Evolutionary conservation across 2,888 invertebrate genomes (phyloP).

Genomic region (Salpingus planirostris): DNA sequence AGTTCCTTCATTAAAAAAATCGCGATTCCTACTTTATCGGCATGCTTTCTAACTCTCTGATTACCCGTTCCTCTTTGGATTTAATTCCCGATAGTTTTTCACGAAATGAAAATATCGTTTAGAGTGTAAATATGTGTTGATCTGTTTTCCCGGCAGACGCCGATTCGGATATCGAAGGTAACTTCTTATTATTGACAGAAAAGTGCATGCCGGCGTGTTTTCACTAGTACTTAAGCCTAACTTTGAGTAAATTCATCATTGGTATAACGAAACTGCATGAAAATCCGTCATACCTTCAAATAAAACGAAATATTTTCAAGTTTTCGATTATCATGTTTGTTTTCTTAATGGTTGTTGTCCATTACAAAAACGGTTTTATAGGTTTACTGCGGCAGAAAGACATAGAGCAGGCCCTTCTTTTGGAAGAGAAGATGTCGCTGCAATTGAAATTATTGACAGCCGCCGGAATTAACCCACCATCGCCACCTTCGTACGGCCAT

Average conservation of each 20-base stretch:
- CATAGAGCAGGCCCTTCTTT: conserved; percentile 70
- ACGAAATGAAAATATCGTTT: too few relatives aligned
- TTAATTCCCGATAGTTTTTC: too few relatives aligned
- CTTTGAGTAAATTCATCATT: too few relatives aligned
- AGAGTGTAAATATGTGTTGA: conserved; percentile 31
- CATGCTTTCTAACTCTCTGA: too few relatives aligned
- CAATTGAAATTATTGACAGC: conserved; percentile 69
- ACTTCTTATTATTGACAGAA: conserved; percentile 19
- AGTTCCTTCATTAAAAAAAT: too few relatives aligned
- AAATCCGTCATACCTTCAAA: too few relatives aligned
- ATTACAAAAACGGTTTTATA: conserved; percentile 34
- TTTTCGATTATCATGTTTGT: too few relatives aligned
- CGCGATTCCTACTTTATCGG: neutral
- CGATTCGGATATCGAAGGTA: conserved; percentile 44
- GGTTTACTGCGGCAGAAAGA: conserved; percentile 82
- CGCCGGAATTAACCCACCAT: conserved; percentile 53
- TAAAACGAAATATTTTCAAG: too few relatives aligned
- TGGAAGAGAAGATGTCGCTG: conserved; percentile 83
- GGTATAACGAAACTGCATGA: too few relatives aligned
- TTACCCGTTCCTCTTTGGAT: too few relatives aligned
- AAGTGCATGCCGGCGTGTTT: conserved; percentile 1
- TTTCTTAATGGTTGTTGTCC: too few relatives aligned
- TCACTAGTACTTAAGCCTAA: too few relatives aligned
- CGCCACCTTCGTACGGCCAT: conserved; percentile 65
- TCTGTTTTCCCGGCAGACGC: conserved; percentile 35